These are phyloP conservation scores for Zonitis immaculata DNA, from an alignment of 2,888 invertebrate species.

Conservation along the genomic window DNA sequence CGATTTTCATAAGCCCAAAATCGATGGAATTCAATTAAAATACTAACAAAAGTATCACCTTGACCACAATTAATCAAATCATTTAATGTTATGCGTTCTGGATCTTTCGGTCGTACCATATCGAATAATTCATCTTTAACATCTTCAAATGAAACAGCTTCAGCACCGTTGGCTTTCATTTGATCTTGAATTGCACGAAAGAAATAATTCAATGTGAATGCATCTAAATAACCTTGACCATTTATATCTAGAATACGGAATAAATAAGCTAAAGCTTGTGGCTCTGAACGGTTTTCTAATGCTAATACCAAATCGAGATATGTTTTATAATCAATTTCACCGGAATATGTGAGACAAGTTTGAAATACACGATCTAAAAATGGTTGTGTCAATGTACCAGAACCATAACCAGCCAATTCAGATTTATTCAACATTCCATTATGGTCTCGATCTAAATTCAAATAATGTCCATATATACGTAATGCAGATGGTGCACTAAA, in stretches of 20 bases:
- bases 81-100: slow-evolving; percentile 75
- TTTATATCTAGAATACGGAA: slow-evolving; percentile 90
- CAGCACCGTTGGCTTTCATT: slow-evolving; percentile 82
- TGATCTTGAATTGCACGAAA: slow-evolving; percentile 91
- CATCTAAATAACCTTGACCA: slow-evolving; percentile 80
- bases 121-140: slow-evolving; percentile 97
- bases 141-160: slow-evolving; percentile 86
- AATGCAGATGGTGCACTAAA: slow-evolving; percentile 86
- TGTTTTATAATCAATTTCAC: slow-evolving; percentile 96
- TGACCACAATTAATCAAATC: slow-evolving; percentile 85
- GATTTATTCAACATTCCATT: slow-evolving; percentile 93
- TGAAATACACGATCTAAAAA: slow-evolving; percentile 93
- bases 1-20: slow-evolving; percentile 97
- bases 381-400: slow-evolving; percentile 83
- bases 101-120: slow-evolving; percentile 89
- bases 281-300: slow-evolving; percentile 85
- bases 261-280: slow-evolving; percentile 85
- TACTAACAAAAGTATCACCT: slow-evolving; percentile 90
- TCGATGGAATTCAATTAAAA: slow-evolving; percentile 90
- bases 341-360: slow-evolving; percentile 91
- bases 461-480: slow-evolving; percentile 88
- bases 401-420: slow-evolving; percentile 84
- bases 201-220: slow-evolving; percentile 88
- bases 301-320: slow-evolving; percentile 93
- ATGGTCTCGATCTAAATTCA: slow-evolving; percentile 89